Percentiles rank a stretch among this genome's conserved stretches.
Evolutionary conservation across 2,797 vertebrate species (phyloP).

Genomic region (Acanthiza pusilla): DNA sequence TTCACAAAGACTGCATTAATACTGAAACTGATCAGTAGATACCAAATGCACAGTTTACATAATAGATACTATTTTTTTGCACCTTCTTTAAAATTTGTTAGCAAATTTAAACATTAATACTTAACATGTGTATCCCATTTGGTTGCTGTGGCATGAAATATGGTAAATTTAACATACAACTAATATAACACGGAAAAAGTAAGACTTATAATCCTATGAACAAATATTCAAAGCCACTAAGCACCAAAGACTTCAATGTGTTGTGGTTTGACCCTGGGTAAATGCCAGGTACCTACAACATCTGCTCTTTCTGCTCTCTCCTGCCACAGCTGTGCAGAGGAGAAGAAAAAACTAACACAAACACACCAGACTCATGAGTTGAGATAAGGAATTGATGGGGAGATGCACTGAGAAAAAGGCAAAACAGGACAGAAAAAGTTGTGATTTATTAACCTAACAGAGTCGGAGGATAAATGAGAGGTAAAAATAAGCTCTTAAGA

Average conservation of each 20-base stretch:
- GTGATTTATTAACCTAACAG: too few relatives aligned
- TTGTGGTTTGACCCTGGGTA: too few relatives aligned
- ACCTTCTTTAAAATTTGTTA: not conserved
- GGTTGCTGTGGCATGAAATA: not conserved
- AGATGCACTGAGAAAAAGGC: too few relatives aligned
- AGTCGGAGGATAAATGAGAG: too few relatives aligned
- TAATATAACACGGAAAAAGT: not conserved
- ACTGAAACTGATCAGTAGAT: not conserved
- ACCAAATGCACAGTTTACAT: not conserved
- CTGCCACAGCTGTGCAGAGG: too few relatives aligned
- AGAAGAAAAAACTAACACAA: too few relatives aligned
- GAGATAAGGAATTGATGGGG: too few relatives aligned
- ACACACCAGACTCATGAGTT: too few relatives aligned
- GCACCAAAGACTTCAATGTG: not conserved
- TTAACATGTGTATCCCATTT: not conserved
- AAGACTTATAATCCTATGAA: not conserved
- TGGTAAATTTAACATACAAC: not conserved
- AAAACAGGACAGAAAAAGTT: too few relatives aligned
- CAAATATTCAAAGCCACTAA: not conserved
- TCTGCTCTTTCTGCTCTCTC: too few relatives aligned
- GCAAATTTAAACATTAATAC: not conserved
- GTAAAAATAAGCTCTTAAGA: too few relatives aligned
- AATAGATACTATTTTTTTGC: not conserved
- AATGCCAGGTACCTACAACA: too few relatives aligned
- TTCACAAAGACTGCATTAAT: not conserved